Percentiles rank a stretch among this genome's conserved stretches.
These are phyloP conservation scores for Marronus borbonicus DNA, from an alignment of 2,888 invertebrate species.

Conservation along the genomic window DNA sequence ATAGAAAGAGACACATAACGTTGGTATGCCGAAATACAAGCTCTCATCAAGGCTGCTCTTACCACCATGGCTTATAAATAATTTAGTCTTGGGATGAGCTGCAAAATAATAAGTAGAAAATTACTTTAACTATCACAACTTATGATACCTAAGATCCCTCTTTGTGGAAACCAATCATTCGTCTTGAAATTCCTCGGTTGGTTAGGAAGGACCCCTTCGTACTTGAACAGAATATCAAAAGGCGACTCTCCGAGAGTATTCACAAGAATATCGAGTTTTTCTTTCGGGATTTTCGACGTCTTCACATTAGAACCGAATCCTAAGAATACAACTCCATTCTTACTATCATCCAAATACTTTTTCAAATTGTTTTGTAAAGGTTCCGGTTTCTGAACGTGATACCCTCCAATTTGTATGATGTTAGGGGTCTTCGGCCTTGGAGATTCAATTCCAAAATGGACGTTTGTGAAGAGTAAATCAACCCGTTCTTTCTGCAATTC, in stretches of 20 bases:
- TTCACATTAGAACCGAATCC: conserved; percentile 61
- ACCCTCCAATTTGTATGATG: conserved; percentile 63
- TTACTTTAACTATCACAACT: too few relatives aligned
- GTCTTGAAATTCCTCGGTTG: conserved; percentile 74
- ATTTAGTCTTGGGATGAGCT: conserved; percentile 73
- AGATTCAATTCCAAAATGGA: conserved; percentile 60
- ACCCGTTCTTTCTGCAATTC: conserved; percentile 57
- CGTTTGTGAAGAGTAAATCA: conserved; percentile 59
- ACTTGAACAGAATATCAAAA: conserved; percentile 79
- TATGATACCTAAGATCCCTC: conserved; percentile 58
- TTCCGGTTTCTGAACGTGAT: conserved; percentile 59
- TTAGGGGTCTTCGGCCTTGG: conserved; percentile 62
- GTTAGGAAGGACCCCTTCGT: conserved; percentile 71
- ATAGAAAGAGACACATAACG: conserved; percentile 56
- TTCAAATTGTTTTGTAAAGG: conserved; percentile 54
- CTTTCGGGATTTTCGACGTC: conserved; percentile 55
- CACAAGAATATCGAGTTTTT: conserved; percentile 67
- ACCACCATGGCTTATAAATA: conserved; percentile 76
- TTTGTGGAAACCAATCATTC: conserved; percentile 79
- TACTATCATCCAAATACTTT: conserved; percentile 58
- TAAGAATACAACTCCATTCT: conserved; percentile 60
- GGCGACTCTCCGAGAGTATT: conserved; percentile 74
- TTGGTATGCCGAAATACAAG: conserved; percentile 63
- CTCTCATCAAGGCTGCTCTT: conserved; percentile 74
- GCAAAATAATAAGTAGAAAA: conserved; percentile 30